Evolutionary conservation across 2,888 invertebrate species (phyloP), one percentile per base, ranked within the genome.

Genomic region (Glaucopsyche alexis): DNA sequence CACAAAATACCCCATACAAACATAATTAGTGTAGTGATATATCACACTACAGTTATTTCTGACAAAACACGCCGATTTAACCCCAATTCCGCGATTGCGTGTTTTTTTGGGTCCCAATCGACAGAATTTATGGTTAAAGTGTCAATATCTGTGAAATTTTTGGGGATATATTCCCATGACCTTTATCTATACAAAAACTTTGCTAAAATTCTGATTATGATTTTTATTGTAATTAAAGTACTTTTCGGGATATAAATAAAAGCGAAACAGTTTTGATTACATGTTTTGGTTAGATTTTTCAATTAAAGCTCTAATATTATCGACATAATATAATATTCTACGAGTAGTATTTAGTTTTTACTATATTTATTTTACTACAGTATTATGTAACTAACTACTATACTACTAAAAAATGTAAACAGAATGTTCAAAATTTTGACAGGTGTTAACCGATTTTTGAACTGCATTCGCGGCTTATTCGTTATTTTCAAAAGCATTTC

Each of bases 31-130:
- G 85, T 87, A 85, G 86, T 87, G 80, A 80, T 81, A 82, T 81
- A 85, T 85, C 87, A 85, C 83, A 85, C 87, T 84, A 87, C 83
- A 80, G 81, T 79, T 80, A 83, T 88, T 92, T 90, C 89, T 89
- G 89, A 90, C 90, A 91, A 92, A 92, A 93, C 91, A 93, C 81
- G 85, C 81, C 84, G 80, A 84, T 91, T 91, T 90, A 87, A 90
- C 91, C 90, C 89, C 80, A 80, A 85, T 89, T 88, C 85, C 85
- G 83, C 80, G 81, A 80, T 82, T 79, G 82, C 79, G 78, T 82
- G 79, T 85, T 89, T 89, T 89, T 91, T 90, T 87, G 67, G 16
- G 80, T 81, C 79, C 76, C 87, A 85, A 87, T 90, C 85, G 84
- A 81, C 84, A 77, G 79, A 84, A 86, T 85, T 80, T 84, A 85